These are phyloP conservation scores for Drosophila dives DNA, from an alignment of 2,888 invertebrate species.

Conservation along the genomic window DNA sequence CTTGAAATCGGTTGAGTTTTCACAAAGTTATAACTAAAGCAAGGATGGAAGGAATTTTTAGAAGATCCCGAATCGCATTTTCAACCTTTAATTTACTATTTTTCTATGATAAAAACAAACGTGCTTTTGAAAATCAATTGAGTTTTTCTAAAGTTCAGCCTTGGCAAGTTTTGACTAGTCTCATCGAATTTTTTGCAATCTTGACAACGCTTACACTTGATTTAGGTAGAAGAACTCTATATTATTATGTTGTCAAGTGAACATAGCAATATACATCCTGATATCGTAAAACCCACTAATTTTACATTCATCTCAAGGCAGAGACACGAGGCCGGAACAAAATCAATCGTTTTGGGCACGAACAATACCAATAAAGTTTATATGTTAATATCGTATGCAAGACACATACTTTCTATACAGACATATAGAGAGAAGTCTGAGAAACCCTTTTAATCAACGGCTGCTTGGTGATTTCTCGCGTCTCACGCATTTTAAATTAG, in stretches of 20 bases:
- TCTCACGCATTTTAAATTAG: conserved; percentile 54
- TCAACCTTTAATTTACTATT: not conserved
- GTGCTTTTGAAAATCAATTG: not conserved
- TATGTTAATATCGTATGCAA: conserved; percentile 25
- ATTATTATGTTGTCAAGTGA: not conserved
- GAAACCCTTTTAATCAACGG: conserved; percentile 43
- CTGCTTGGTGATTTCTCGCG: conserved; percentile 15
- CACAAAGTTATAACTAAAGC: not conserved
- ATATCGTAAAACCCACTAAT: not conserved
- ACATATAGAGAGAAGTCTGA: not conserved
- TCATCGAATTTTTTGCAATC: not conserved
- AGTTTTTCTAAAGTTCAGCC: not conserved
- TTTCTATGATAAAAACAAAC: not conserved
- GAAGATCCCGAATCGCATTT: too few species aligned
- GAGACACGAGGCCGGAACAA: conserved; percentile 26
- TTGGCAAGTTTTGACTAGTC: not conserved
- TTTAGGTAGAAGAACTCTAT: too few species aligned
- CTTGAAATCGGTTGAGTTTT: not conserved
- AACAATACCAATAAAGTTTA: conserved; percentile 1
- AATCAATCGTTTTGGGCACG: not conserved
- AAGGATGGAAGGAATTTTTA: not conserved
- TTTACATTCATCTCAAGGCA: conserved; percentile 1
- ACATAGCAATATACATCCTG: not conserved
- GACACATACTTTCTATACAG: not conserved
- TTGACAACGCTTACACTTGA: not conserved